Conservation (phyloP, 2,113 vertebrate genomes). For the Lophius piscatorius region DNA sequence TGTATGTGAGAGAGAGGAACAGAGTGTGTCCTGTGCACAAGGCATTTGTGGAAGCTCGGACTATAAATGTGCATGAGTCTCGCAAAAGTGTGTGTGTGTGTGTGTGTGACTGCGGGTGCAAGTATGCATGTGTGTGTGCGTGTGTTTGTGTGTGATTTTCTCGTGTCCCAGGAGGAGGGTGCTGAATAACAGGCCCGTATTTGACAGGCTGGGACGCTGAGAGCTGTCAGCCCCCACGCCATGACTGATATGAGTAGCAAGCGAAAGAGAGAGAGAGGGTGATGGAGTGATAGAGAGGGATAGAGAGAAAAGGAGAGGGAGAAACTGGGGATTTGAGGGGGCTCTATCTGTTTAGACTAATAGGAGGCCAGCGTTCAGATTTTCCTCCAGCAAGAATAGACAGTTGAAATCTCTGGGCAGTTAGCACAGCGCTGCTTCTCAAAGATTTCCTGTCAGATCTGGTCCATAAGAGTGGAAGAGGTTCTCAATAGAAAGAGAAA, state of each 20-base stretch:
- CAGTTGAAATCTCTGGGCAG: conserved; percentile 99
- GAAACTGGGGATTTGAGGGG: conserved; percentile 81
- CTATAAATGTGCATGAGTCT: conserved; percentile 31
- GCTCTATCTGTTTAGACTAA: conserved; percentile 96
- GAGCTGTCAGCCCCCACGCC: conserved; percentile 90
- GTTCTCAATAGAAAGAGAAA: conserved; percentile 86
- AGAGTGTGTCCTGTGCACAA: conserved; percentile 56
- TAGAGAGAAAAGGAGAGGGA: conserved; percentile 14
- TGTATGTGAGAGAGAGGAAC: conserved; percentile 26
- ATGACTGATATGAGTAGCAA: conserved; percentile 79
- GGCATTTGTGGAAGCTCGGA: conserved; percentile 61
- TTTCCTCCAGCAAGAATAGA: conserved; percentile 96
- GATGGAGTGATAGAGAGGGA: conserved; percentile 13
- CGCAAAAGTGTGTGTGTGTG: neutral
- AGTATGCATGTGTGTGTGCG: conserved; percentile 4
- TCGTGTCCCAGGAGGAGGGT: conserved; percentile 82
- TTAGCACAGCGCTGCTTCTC: conserved; percentile 92
- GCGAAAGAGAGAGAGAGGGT: conserved; percentile 37
- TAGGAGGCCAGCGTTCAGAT: conserved; percentile 94
- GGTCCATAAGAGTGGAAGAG: conserved; percentile 93
- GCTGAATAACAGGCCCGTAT: conserved; percentile 87
- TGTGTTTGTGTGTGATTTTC: conserved; percentile 47
- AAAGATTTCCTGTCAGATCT: conserved; percentile 99
- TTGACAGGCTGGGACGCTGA: conserved; percentile 91
- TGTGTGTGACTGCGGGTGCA: conserved; percentile 32